Base-by-base conservation (phyloP, 2,797 vertebrate species). In the Catostomus latipinnis region DNA sequence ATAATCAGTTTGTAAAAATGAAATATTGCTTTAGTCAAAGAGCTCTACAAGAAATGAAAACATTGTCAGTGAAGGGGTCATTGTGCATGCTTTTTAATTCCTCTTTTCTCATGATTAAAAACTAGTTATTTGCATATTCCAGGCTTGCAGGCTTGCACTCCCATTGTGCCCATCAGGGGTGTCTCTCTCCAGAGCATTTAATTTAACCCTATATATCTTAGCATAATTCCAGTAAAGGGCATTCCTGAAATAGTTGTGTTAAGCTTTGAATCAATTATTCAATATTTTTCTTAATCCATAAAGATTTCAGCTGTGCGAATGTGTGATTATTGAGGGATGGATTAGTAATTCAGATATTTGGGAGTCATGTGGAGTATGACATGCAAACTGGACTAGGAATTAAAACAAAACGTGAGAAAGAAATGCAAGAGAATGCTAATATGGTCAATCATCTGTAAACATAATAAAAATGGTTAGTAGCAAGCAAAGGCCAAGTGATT, bases 271-370 rank as follows among this genome's bases (percentile, higher is more conserved):
- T 93, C 88, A 93, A 82, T 74, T 60, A 81, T 92, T 92, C 86
- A 91, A 88, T 87, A 90, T 91, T 89, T 85, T 58, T 58, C 48
- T 67, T 56, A 16, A 56, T 71, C 65, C 82, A 88, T 89, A 91
- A 90, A 86, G 84, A 90, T 85, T 80, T 62, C 60, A 65, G 62
- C 16, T n/a, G 60, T 48, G 82, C 83, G 84, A 91, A 90, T 88
- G 34, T 34, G 1, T 34, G 83, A 91, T 88, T 90, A 89, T 92
- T 91, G 90, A 92, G 75, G 89, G 88, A 74, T 74, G 22, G 85
- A 92, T 94, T 86, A 93, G 93, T 92, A 92, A 92, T 94, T 92
- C 89, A 94, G 86, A 81, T 71, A 81, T 63, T 1, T 84, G 80
- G 0, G 85, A 91, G 88, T 89, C 87, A 89, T 87, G 90, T 84